phyloP scores from a whole-genome alignment of 2,888 invertebrate species.

The Noctua janthina region DNA sequence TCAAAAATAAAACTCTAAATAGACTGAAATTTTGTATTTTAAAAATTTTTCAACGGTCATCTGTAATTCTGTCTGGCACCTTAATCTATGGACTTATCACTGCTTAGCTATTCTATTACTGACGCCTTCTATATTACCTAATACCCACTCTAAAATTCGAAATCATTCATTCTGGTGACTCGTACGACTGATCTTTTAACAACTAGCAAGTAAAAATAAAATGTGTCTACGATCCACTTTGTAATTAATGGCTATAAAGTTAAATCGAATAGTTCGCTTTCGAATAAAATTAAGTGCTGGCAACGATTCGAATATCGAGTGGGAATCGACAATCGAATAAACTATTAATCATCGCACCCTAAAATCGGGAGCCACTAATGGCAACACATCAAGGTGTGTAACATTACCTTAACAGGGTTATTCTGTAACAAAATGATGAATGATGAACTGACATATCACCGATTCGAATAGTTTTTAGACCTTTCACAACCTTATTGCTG shows the following conservation, averaged over 20 bases:
- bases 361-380: conserved; percentile 55
- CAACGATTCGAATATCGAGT: conserved; percentile 62
- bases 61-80: neutral
- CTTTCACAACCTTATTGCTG: neutral
- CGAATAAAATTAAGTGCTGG: conserved; percentile 62
- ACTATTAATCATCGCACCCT: conserved; percentile 72
- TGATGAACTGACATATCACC: conserved; percentile 17
- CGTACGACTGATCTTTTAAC: neutral
- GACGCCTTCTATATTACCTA: neutral
- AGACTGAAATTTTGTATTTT: neutral
- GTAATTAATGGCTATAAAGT: conserved; percentile 49
- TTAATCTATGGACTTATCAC: neutral
- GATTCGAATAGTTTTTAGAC: conserved; percentile 4
- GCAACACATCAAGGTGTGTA: conserved; percentile 71
- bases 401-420: conserved; percentile 63
- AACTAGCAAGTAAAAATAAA: neutral
- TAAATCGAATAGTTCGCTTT: conserved; percentile 50
- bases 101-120: neutral
- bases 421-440: conserved; percentile 57
- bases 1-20: neutral
- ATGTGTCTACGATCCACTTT: conserved; percentile 21
- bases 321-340: conserved; percentile 63
- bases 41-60: neutral
- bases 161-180: neutral
- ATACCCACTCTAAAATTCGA: neutral